Evolutionary conservation across 2,797 vertebrate species (phyloP).

Genomic region (Perodicticus potto): DNA sequence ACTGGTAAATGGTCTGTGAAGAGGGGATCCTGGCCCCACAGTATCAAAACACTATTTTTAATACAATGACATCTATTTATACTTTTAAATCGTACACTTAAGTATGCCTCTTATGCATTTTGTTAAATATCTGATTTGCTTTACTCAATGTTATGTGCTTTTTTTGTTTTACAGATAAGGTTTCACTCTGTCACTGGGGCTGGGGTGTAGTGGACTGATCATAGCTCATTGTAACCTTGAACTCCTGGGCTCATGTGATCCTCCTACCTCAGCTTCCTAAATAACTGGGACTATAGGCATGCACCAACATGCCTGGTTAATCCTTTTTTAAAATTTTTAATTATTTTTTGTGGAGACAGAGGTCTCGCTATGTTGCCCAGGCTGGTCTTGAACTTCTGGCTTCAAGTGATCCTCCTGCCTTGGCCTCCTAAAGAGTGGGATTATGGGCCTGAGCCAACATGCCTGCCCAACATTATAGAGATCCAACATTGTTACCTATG

Average conservation of each 20-base stretch:
- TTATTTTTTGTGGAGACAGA: background rate
- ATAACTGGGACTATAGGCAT: background rate
- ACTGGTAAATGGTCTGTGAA: accelerated
- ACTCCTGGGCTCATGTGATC: background rate
- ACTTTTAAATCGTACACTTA: background rate
- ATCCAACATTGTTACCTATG: background rate
- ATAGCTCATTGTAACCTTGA: background rate
- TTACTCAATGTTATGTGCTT: background rate
- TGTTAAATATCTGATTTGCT: background rate
- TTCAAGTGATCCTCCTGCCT: background rate
- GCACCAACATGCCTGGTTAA: background rate
- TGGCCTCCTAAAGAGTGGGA: background rate
- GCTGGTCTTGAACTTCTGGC: background rate
- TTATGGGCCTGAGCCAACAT: background rate
- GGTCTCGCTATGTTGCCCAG: background rate
- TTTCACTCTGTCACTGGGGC: background rate
- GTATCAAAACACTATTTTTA: background rate
- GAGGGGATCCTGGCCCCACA: background rate
- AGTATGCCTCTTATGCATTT: background rate
- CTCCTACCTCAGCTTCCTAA: background rate
- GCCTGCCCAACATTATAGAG: background rate
- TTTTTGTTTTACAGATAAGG: background rate
- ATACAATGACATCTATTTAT: background rate
- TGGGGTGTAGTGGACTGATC: background rate
- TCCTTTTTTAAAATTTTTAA: background rate